phyloP scores from a whole-genome alignment of 2,797 vertebrate species.

The Halcyon smyrnensis region DNA sequence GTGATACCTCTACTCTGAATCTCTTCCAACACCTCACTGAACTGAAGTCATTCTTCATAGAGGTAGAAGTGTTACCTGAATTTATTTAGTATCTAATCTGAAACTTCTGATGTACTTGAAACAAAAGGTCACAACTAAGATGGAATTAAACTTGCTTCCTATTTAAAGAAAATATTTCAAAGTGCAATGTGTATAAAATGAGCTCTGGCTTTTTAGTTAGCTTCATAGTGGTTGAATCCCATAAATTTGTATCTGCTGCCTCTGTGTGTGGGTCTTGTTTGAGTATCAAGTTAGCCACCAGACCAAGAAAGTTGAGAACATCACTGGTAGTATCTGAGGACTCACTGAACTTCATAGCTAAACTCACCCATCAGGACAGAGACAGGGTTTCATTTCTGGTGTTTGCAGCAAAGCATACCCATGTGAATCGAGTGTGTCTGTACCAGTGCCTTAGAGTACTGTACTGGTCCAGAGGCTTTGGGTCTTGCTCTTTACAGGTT shows the following conservation, averaged over 20 bases:
- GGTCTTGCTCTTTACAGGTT: neutral
- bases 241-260: neutral
- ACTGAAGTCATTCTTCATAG: constrained; percentile 96
- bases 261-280: neutral
- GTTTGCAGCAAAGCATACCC: neutral
- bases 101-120: constrained; percentile 2
- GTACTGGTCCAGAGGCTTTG: neutral
- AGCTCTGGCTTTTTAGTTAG: neutral
- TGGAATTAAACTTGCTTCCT: neutral
- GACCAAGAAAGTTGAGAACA: neutral
- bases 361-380: neutral
- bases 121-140: neutral
- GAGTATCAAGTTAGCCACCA: neutral
- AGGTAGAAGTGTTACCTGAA: constrained; percentile 80
- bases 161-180: neutral
- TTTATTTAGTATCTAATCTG: neutral
- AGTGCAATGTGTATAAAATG: neutral
- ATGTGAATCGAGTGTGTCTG: neutral
- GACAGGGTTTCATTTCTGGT: neutral
- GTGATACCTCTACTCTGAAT: constrained; percentile 87
- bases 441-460: neutral
- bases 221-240: neutral
- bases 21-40: constrained; percentile 92
- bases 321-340: neutral
- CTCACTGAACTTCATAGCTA: neutral